These are phyloP conservation scores for Neopelma chrysocephalum DNA, from an alignment of 2,797 vertebrate genomes.

Conservation along the genomic window DNA sequence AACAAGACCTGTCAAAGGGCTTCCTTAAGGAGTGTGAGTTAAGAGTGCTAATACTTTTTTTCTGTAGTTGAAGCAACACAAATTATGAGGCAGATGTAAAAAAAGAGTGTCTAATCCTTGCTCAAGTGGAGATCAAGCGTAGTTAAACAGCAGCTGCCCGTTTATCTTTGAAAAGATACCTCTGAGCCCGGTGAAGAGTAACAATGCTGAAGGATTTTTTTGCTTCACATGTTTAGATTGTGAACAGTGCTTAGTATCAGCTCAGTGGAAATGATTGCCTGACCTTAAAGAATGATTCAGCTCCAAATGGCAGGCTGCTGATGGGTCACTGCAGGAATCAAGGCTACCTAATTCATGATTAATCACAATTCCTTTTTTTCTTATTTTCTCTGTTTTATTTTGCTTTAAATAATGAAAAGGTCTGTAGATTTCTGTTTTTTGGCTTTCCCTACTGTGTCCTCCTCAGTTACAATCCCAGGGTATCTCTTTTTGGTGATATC, in stretches of 20 bases:
- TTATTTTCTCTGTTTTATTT: neutral
- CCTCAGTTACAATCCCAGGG: neutral
- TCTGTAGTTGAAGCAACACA: neutral
- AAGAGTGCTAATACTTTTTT: neutral
- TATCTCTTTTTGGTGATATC: neutral
- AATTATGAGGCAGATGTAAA: neutral
- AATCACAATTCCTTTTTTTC: neutral
- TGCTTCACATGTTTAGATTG: neutral
- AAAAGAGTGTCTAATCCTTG: neutral
- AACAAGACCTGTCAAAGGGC: neutral
- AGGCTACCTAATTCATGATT: neutral
- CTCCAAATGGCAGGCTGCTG: neutral
- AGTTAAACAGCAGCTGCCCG: neutral
- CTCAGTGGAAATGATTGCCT: neutral
- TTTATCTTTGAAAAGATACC: neutral
- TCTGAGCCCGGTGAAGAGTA: neutral
- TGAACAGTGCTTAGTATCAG: neutral
- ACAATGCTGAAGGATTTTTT: neutral
- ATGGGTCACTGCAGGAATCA: neutral
- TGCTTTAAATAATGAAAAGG: constrained; percentile 2
- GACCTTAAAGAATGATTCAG: constrained; percentile 19
- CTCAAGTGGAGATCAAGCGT: neutral
- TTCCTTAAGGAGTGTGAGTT: neutral
- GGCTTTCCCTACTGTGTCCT: neutral
- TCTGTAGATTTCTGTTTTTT: neutral